Evolutionary conservation across 2,113 vertebrate species (phyloP), one percentile per base, ranked within the genome.

Genomic region (Phoenicopterus ruber): DNA sequence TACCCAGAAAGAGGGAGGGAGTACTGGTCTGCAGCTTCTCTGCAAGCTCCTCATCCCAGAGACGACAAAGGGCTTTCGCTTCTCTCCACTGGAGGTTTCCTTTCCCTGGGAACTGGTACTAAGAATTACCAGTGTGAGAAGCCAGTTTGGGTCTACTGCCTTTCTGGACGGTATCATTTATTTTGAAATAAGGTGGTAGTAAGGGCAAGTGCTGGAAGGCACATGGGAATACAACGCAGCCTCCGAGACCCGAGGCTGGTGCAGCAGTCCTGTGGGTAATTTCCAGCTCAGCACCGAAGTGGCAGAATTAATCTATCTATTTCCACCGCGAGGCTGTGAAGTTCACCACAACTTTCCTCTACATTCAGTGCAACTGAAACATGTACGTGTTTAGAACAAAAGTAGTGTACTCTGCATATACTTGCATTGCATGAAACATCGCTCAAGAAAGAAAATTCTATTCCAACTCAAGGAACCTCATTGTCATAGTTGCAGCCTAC

Each of bases 341-440:
- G 59, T 86, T 88, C 42, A 29, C 36, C 25, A n/a, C 11, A 58
- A 26, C 18, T 88, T 92, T 94, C 19, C 28, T 63, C 52, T 83
- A 20, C 2, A 2, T 24, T 61, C n/a, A 21, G 2, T 44, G 18
- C 24, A 31, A 55, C 20, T 81, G 26, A 50, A 55, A 49, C 17
- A 10, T 3, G 11, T 21, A 4, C 8, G 0, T 18, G 7, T 34
- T 76, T 32, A 59, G 57, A 34, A 65, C 11, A 31, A 65, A 84
- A 82, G 26, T 38, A 70, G 12, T 2, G 3, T 71, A 15, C 8
- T 9, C 42, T 93, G 38, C 14, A 7, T 20, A 0, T 2, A 49
- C 38, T 50, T 61, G 63, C 19, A 47, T 58, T 3, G 2, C 0
- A 0, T 62, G n/a, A 69, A 77, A 40, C 5, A 11, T 34, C 46